Percentiles rank a stretch among this genome's conserved stretches.
Conservation (phyloP, 1,140 invertebrate genomes). For the Drosophila navojoa region DNA sequence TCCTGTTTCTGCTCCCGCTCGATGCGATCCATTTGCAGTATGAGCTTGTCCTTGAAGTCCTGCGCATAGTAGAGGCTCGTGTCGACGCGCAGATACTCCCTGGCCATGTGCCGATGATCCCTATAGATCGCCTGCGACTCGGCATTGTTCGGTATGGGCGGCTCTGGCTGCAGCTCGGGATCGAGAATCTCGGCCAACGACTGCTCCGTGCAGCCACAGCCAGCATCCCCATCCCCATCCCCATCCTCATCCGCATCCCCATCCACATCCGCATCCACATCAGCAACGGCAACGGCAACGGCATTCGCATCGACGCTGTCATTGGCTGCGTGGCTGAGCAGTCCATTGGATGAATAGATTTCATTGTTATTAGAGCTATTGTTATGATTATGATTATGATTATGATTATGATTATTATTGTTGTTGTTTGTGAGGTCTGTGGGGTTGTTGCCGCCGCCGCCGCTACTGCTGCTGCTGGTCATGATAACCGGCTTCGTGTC, state of each 20-base stretch:
- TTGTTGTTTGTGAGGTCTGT: constrained; percentile 67
- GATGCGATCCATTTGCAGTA: constrained; percentile 71
- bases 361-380: constrained; percentile 32
- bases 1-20: constrained; percentile 73
- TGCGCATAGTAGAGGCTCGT: constrained; percentile 78
- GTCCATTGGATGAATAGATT: constrained; percentile 31
- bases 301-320: constrained; percentile 6
- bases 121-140: constrained; percentile 93
- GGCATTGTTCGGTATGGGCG: constrained; percentile 90
- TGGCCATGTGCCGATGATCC: constrained; percentile 91
- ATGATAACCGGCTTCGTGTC: constrained; percentile 76
- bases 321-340: constrained; percentile 43
- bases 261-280: constrained; percentile 24
- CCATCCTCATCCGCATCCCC: constrained; percentile 23
- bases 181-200: constrained; percentile 91
- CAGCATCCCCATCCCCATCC: constrained; percentile 60
- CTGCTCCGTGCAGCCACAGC: constrained; percentile 85
- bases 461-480: constrained; percentile 15
- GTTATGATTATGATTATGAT: background rate
- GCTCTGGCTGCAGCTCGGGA: constrained; percentile 90
- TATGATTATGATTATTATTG: constrained; percentile 20
- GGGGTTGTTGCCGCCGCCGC: constrained; percentile 33
- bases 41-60: constrained; percentile 75
- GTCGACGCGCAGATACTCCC: constrained; percentile 89
- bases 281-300: background rate